A percentile compares a stretch with the other conserved stretches of the same genome.
Conservation (phyloP, 2,797 vertebrate species). For the Neoniphon sammara region DNA sequence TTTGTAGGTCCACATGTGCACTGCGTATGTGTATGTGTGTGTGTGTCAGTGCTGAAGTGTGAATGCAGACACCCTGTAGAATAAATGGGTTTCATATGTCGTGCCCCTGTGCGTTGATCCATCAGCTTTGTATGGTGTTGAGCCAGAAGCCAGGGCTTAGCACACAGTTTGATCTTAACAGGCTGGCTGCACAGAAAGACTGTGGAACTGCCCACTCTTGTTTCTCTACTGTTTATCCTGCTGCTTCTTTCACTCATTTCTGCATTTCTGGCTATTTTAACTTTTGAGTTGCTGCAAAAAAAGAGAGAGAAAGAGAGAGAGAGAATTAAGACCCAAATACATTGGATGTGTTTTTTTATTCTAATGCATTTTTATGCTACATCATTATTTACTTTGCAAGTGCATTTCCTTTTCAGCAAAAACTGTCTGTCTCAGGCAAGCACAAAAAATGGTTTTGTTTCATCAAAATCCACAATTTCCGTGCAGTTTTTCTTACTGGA, state of each 20-base stretch:
- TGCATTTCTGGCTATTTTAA: not conserved
- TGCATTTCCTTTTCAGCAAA: too few species aligned
- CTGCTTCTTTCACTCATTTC: conserved; percentile 10
- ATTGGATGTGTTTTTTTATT: too few species aligned
- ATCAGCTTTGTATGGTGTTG: conserved; percentile 71
- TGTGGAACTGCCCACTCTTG: conserved; percentile 24
- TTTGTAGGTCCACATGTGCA: conserved; percentile 15
- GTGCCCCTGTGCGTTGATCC: conserved; percentile 62
- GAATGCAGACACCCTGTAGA: conserved; percentile 65
- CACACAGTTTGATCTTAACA: conserved; percentile 60
- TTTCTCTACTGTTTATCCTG: conserved; percentile 23
- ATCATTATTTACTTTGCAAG: too few species aligned
- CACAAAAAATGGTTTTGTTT: too few species aligned
- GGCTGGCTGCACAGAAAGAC: conserved; percentile 49
- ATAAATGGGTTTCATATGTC: conserved; percentile 82
- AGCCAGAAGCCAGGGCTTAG: conserved; percentile 62
- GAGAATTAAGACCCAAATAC: not conserved
- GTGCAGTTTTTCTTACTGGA: too few species aligned
- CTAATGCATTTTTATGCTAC: too few species aligned
- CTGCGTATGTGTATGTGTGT: not conserved
- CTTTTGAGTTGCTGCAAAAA: not conserved
- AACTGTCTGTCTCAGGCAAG: too few species aligned
- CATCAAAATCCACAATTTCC: too few species aligned
- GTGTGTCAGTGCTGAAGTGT: conserved; percentile 21
- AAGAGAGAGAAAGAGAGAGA: not conserved